Evolutionary conservation across 2,113 vertebrate genomes (phyloP).

Genomic region (Leucosticte australis): DNA sequence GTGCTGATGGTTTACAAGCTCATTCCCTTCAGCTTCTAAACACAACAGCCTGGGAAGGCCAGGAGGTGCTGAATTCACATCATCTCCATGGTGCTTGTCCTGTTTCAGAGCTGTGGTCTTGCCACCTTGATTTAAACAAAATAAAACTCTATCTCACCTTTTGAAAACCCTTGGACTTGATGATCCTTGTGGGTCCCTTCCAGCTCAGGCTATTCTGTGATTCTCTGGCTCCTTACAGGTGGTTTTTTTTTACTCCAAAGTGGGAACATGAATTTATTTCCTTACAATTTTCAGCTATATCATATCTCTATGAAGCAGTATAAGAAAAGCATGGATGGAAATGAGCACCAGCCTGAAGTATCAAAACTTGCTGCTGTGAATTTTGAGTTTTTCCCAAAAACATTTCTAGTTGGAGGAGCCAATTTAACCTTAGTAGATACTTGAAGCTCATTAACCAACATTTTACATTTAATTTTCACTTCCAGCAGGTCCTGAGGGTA

Average conservation of each 20-base stretch:
- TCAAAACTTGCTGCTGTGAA: not conserved
- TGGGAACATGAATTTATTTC: not conserved
- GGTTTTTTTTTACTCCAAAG: not conserved
- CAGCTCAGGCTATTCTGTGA: not conserved
- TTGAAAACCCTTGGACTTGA: not conserved
- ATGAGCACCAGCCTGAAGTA: not conserved
- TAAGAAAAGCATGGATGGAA: not conserved
- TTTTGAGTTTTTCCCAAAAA: not conserved
- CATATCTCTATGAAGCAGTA: not conserved
- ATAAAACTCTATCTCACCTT: not conserved
- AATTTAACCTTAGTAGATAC: not conserved
- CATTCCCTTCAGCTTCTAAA: not conserved
- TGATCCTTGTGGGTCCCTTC: not conserved
- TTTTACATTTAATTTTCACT: not conserved
- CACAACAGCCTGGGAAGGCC: fast-evolving
- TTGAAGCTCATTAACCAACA: not conserved
- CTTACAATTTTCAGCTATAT: not conserved
- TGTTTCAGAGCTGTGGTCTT: not conserved
- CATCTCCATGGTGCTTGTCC: fast-evolving
- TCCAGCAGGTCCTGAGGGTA: not conserved
- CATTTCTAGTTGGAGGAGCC: not conserved
- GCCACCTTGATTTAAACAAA: not conserved
- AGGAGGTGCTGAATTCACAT: not conserved
- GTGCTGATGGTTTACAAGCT: fast-evolving
- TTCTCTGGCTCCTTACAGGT: not conserved